Evolutionary conservation across 53 echinoderm and acorn worm species (phyloP), one percentile per base, ranked within the genome.

Genomic region (Henricia sp.): DNA sequence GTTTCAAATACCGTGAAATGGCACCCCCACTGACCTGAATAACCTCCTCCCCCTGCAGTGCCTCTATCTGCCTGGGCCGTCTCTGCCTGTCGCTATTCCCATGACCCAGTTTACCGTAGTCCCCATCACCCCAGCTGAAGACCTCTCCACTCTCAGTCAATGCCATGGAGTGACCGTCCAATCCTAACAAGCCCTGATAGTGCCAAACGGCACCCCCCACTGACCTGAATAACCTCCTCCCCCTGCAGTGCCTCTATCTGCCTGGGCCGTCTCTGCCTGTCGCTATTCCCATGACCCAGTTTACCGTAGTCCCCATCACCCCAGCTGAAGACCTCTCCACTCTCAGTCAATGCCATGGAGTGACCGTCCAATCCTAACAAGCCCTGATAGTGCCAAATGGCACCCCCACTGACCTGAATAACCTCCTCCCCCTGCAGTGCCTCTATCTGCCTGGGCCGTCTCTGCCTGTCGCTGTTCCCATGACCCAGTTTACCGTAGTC

Each of bases 401-500:
- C n/a, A n/a, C n/a, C n/a, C n/a, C n/a, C n/a, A n/a, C n/a, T n/a
- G n/a, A n/a, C n/a, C n/a, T 92, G 94, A 16, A 83, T 92, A 21
- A 99, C 84, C 46, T 99, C 99, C 82, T 99, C 99, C 14, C 99
- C 99, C 58, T 99, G 99, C 24, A 99, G 59, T 6, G 94, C 92
- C 72, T 95, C 99, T 35, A 99, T 89, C 85, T 99, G 99, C 12
- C 99, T 64, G 2, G 99, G 99, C 37, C 99, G 71, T 56, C 99
- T 86, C 74, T 99, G 99, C 33, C 99, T 87, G 65, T 99, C 99
- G 59, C 94, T 99, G 73, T 99, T 99, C 21, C 99, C 99, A 76
- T 99, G 99, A 23, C 94, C 99, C 21, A 99, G 99, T 72, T 99
- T 99, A 27, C 99, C 99, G 66, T 95, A 99, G 77, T 99, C 99